Conservation (phyloP, 2,888 invertebrate species). For the Mimumesa dahlbomi region DNA sequence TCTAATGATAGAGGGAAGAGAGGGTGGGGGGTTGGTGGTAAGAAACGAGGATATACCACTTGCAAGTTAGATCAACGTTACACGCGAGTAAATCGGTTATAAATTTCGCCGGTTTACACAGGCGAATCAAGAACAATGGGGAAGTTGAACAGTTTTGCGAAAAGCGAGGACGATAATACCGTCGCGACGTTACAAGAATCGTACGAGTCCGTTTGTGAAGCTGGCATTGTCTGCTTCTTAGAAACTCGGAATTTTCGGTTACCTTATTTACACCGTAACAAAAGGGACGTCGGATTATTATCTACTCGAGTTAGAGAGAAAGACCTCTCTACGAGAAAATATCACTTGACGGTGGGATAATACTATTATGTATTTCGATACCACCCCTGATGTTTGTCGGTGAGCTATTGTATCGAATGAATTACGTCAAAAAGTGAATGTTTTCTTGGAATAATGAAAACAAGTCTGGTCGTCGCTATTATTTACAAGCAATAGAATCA, state of each 20-base stretch:
- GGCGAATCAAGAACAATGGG: slow-evolving; percentile 32
- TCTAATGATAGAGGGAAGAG: too few relatives aligned
- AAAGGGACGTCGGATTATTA: slow-evolving; percentile 19
- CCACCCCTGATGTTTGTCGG: background rate
- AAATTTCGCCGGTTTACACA: slow-evolving; percentile 27
- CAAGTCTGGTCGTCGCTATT: too few relatives aligned
- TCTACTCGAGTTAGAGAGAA: background rate
- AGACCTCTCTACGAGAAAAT: background rate
- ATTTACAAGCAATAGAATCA: slow-evolving; percentile 36
- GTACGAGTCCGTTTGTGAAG: slow-evolving; percentile 29
- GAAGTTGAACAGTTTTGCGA: slow-evolving; percentile 48
- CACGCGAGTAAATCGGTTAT: slow-evolving; percentile 32
- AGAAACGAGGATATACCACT: slow-evolving; percentile 50
- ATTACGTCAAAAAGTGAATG: slow-evolving; percentile 6
- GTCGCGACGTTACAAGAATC: slow-evolving; percentile 9
- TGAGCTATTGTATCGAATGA: background rate
- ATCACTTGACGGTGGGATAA: background rate
- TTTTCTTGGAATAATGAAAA: slow-evolving; percentile 16
- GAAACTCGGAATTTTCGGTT: slow-evolving; percentile 27
- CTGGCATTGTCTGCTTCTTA: slow-evolving; percentile 8
- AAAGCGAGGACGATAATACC: slow-evolving; percentile 25
- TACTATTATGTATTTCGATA: background rate
- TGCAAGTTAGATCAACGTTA: slow-evolving; percentile 41
- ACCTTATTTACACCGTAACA: slow-evolving; percentile 21
- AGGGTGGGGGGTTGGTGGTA: slow-evolving; percentile 30